Conservation (phyloP, 2,113 vertebrate genomes). For the Sander lucioperca region DNA sequence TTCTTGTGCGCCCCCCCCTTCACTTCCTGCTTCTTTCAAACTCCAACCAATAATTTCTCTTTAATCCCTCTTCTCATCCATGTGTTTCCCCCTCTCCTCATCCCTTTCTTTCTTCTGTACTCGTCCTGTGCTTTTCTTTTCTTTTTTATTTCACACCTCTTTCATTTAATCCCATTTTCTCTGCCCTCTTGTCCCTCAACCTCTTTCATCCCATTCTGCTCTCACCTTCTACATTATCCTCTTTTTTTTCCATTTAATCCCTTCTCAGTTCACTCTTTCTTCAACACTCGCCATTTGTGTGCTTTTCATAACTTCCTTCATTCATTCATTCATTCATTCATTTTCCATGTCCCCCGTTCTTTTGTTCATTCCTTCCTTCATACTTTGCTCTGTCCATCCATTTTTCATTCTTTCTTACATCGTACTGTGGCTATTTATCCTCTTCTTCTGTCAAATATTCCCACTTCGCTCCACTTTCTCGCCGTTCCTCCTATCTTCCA, state of each 20-base stretch:
- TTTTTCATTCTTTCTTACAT: background rate
- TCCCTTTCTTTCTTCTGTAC: slow-evolving; percentile 4
- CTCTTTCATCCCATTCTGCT: slow-evolving; percentile 51
- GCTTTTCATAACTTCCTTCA: background rate
- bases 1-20: slow-evolving; percentile 19
- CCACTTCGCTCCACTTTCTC: background rate
- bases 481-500: background rate
- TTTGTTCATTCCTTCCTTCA: background rate
- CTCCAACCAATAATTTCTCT: slow-evolving; percentile 31
- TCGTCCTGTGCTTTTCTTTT: slow-evolving; percentile 2
- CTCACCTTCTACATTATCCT: background rate
- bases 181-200: slow-evolving; percentile 24
- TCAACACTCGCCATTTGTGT: background rate
- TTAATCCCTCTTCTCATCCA: slow-evolving; percentile 59
- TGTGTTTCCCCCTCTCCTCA: slow-evolving; percentile 10
- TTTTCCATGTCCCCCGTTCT: background rate
- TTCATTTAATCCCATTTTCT: slow-evolving; percentile 64
- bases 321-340: background rate
- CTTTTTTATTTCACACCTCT: slow-evolving; percentile 58
- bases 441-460: background rate
- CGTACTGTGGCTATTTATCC: background rate
- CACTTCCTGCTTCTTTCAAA: slow-evolving; percentile 48
- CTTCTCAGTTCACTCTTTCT: background rate
- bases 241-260: slow-evolving; percentile 30
- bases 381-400: background rate